These are phyloP conservation scores for Deilephila porcellus DNA, from an alignment of 2,888 invertebrate genomes.

Conservation along the genomic window DNA sequence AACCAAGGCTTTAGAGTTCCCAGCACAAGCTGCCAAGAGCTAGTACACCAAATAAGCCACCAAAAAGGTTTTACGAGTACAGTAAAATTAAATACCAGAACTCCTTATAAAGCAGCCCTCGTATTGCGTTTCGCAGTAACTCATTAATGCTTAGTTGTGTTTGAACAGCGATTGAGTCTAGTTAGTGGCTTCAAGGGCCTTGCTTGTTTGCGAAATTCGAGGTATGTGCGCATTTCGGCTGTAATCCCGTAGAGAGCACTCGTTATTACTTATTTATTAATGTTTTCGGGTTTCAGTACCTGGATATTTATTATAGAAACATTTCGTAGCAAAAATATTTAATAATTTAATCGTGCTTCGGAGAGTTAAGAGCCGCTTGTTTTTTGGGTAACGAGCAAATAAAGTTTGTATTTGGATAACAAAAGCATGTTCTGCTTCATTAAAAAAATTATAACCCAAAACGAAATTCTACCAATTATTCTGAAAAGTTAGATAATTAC, in stretches of 20 bases:
- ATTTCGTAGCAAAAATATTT: background rate
- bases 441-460: no score
- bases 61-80: background rate
- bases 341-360: no score
- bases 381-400: no score
- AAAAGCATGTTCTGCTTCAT: no score
- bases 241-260: background rate
- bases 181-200: background rate
- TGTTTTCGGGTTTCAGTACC: background rate
- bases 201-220: constrained; percentile 16
- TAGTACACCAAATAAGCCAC: background rate
- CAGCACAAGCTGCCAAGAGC: no score
- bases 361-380: no score
- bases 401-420: no score
- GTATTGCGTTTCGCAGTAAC: background rate
- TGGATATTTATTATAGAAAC: background rate
- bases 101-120: background rate
- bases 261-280: background rate
- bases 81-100: background rate
- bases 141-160: background rate
- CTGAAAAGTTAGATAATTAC: no score
- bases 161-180: constrained; percentile 1
- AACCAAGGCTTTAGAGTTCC: no score
- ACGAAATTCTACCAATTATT: no score
- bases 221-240: background rate